Percentiles rank a stretch among this genome's conserved stretches.
Conservation (phyloP, 2,888 invertebrate genomes). For the Tortrix viridana region DNA sequence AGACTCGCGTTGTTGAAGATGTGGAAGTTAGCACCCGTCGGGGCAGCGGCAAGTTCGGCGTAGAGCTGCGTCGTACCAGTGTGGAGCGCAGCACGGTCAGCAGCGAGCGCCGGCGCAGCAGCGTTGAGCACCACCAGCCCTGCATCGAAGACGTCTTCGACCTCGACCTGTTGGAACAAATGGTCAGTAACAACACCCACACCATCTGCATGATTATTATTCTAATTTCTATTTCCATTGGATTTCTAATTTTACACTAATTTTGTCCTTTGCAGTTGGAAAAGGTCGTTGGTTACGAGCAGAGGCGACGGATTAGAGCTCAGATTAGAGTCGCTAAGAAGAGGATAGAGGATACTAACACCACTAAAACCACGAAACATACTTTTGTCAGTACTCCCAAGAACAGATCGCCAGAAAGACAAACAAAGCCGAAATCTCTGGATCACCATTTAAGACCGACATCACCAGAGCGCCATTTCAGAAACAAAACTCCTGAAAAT, state of each 20-base stretch:
- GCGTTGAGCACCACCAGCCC: slow-evolving; percentile 76
- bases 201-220: slow-evolving; percentile 48
- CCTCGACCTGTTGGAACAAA: slow-evolving; percentile 87
- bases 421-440: slow-evolving; percentile 29
- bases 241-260: slow-evolving; percentile 49
- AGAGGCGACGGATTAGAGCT: slow-evolving; percentile 89
- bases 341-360: slow-evolving; percentile 69
- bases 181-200: slow-evolving; percentile 80
- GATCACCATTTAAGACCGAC: slow-evolving; percentile 37
- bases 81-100: slow-evolving; percentile 77
- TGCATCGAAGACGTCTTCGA: slow-evolving; percentile 90
- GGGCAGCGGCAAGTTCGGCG: slow-evolving; percentile 87
- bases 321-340: slow-evolving; percentile 90
- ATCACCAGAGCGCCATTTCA: slow-evolving; percentile 56
- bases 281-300: slow-evolving; percentile 90
- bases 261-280: slow-evolving; percentile 85
- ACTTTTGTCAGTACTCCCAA: slow-evolving; percentile 50
- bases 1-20: slow-evolving; percentile 62
- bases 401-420: slow-evolving; percentile 49
- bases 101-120: slow-evolving; percentile 74
- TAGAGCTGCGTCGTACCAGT: slow-evolving; percentile 85
- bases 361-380: slow-evolving; percentile 55
- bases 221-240: slow-evolving; percentile 45
- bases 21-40: slow-evolving; percentile 77
- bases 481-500: slow-evolving; percentile 40